Conservation (phyloP, 2,888 invertebrate genomes). For the Dicyrtoma fusca region DNA sequence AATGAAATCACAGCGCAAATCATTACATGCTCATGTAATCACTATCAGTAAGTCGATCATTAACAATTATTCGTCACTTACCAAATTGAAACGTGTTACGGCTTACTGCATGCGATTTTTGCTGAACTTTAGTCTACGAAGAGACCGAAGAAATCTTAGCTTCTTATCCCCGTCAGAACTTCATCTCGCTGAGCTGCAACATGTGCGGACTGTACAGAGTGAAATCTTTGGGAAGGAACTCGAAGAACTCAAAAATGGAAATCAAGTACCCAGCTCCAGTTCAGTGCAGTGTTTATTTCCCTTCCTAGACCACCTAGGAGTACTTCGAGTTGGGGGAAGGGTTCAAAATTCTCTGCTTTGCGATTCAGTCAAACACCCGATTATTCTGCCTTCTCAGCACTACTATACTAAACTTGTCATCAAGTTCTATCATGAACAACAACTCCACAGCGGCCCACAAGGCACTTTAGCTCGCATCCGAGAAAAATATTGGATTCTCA, state of each 20-base stretch:
- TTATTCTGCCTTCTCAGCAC: constrained; percentile 29
- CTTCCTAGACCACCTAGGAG: constrained; percentile 13
- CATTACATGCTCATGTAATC: too few species aligned
- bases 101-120: constrained; percentile 17
- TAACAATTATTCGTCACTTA: not conserved
- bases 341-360: not conserved
- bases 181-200: not conserved
- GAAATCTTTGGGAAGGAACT: constrained; percentile 8
- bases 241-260: not conserved
- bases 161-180: constrained; percentile 1
- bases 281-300: not conserved
- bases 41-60: not conserved
- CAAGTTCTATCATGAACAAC: constrained; percentile 42
- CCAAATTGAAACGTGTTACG: constrained; percentile 7
- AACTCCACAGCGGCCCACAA: constrained; percentile 54
- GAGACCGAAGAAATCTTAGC: not conserved
- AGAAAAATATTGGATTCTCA: constrained; percentile 57
- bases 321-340: constrained; percentile 25
- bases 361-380: constrained; percentile 21
- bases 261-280: not conserved
- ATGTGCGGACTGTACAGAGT: not conserved
- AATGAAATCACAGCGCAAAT: too few species aligned
- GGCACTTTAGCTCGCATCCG: constrained; percentile 47
- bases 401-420: constrained; percentile 36
- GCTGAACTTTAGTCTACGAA: not conserved